Evolutionary conservation across 2,888 invertebrate species (phyloP).

Genomic region (Vesta saturnalis): DNA sequence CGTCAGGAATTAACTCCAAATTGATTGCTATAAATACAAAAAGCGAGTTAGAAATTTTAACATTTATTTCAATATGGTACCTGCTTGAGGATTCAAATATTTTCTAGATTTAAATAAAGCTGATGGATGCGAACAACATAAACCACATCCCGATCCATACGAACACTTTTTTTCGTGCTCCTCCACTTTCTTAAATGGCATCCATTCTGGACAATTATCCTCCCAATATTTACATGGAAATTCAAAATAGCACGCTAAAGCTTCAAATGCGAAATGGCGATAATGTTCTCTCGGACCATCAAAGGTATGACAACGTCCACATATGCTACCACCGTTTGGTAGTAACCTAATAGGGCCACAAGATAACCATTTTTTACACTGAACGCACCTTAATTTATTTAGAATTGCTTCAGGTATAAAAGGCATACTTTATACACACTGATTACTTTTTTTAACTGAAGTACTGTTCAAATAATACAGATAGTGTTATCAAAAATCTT

Average conservation of each 20-base stretch:
- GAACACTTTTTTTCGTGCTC: slow-evolving; percentile 55
- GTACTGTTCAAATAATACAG: too few relatives aligned
- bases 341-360: slow-evolving; percentile 56
- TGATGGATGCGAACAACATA: slow-evolving; percentile 51
- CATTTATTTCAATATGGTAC: slow-evolving; percentile 39
- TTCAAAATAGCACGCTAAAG: slow-evolving; percentile 54
- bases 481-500: too few relatives aligned
- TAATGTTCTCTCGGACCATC: slow-evolving; percentile 36
- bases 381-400: slow-evolving; percentile 50
- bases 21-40: slow-evolving; percentile 49
- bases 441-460: too few relatives aligned
- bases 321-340: slow-evolving; percentile 53
- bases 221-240: slow-evolving; percentile 57
- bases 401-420: slow-evolving; percentile 44
- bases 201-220: slow-evolving; percentile 51
- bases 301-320: slow-evolving; percentile 53
- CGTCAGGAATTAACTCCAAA: slow-evolving; percentile 50
- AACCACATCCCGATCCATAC: slow-evolving; percentile 48
- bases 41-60: not conserved
- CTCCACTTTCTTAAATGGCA: slow-evolving; percentile 53
- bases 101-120: slow-evolving; percentile 49
- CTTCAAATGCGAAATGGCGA: slow-evolving; percentile 55
- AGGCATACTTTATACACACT: slow-evolving; percentile 24
- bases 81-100: slow-evolving; percentile 47
- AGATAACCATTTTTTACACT: slow-evolving; percentile 54